Evolutionary conservation across 2,113 vertebrate species (phyloP).

Genomic region (Poecilia latipinna): DNA sequence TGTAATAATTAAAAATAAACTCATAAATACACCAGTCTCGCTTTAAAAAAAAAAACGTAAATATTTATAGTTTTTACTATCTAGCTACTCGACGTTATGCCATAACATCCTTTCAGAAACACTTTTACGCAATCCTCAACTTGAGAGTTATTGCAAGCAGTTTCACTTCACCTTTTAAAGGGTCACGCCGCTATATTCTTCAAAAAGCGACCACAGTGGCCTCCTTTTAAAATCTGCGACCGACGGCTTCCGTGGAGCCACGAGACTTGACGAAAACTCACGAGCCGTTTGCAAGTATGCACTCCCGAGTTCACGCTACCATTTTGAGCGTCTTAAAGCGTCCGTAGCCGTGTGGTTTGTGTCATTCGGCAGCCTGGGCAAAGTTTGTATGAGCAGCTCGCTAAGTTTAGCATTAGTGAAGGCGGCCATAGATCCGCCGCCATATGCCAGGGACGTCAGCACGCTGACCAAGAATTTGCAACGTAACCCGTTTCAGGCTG

Average conservation of each 20-base stretch:
- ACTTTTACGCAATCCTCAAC: background rate
- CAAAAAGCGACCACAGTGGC: rapidly evolving
- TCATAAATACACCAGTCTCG: too few species aligned
- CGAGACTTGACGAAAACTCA: constrained; percentile 7
- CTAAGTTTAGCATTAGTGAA: constrained; percentile 27
- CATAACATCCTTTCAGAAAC: background rate
- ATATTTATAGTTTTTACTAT: background rate
- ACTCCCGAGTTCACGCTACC: background rate
- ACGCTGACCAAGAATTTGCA: background rate
- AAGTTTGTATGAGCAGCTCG: background rate
- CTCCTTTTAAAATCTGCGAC: background rate
- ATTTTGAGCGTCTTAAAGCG: background rate
- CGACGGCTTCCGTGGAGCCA: background rate
- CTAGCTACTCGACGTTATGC: background rate
- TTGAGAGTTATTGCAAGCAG: background rate
- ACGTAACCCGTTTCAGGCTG: background rate
- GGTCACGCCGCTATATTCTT: background rate
- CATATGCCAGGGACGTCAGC: constrained; percentile 11
- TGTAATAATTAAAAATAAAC: too few species aligned
- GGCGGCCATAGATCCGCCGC: constrained; percentile 15
- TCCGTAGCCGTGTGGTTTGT: background rate
- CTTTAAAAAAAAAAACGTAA: too few species aligned
- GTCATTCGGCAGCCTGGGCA: too few species aligned
- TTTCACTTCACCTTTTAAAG: background rate
- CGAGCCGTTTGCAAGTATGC: background rate